Base-by-base conservation (phyloP, 2,797 vertebrate genomes). In the Periophthalmus magnuspinnatus region DNA sequence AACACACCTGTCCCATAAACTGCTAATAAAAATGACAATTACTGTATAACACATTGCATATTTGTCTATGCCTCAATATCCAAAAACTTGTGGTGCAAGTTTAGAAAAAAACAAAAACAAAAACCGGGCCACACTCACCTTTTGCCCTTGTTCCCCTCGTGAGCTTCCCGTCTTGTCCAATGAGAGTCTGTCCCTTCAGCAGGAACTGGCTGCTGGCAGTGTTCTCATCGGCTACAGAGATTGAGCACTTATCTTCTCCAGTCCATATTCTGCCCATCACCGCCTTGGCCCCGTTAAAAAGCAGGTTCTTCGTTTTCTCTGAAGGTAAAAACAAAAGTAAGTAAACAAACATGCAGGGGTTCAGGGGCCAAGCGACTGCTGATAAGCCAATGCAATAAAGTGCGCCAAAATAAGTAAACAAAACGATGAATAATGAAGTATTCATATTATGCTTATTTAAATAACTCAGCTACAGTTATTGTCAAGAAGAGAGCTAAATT, bases 221-320 rank as follows among this genome's bases (percentile, higher is more conserved):
- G 0, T 69, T 38, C 1, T 22, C 33, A 7, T 16, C 41, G 4
- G 17, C 74, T 65, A 24, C 84, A 10, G 32, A 34, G 13, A 67
- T 74, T 2, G 69, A 0, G 13, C 45, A 6, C 2, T 74, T 86
- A 47, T 85, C 86, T 38, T 89, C 90, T 0, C 76, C 84, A 0
- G 87, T 90, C 92, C 92, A 93, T 32, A 92, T 61, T 74, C 80
- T 90, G 1, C 74, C 87, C 91, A 93, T 90, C 60, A 93, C 77
- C 0, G 90, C 84, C 60, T 88, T 92, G n/a, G 93, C 90, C 2
- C 94, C 94, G 1, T 50, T 93, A 50, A 94, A 94, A 1, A 95
- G 92, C 56, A 94, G 57, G 45, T 80, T 90, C 62, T 90, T 94
- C 0, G 93, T 95, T 76, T 93, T 95, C 14, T 88, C 93, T 95